Base-by-base conservation (phyloP, 2,113 vertebrate genomes). In the Pimephales promelas region DNA sequence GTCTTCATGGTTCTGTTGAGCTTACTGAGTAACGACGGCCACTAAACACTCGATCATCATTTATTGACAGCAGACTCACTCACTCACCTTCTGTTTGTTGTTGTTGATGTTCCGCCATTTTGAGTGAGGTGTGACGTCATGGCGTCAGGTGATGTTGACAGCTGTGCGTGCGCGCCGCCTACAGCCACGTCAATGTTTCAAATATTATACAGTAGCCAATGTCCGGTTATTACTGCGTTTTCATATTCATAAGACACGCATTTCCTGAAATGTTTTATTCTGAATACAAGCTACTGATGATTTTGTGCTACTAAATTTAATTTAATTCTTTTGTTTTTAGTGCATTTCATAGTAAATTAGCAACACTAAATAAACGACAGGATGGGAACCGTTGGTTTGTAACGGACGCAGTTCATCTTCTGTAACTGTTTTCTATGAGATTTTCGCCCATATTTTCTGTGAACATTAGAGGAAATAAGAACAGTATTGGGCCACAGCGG, bases 101-200 rank as follows among this genome's bases (percentile, higher is more conserved):
- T 68, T 81, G 57, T 64, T 83, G 66, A 68, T 81, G 57, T 36
- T 72, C 83, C 66, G 64, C 83, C 83, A 79, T 84, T 74, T 84
- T 73, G 83, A 40, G 28, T 40, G n/a, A 57, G 20, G 71, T 47
- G 72, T 85, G 54, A 74, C 84, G 62, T 81, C 78, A 85, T 47
- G 45, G 8, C 24, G 79, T 82, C 79, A 78, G 72, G 76, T 78
- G 79, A 59, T 57, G 79, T 59, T 77, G 79, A 85, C 84, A 85
- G 84, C 84, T 77, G 36, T n/a, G 36, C 28, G 6, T 18, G 10
- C 74, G 43, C 57, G 34, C 72, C 72, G 68, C 84, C 84, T 70
- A 49, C 84, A 76, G 79, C 84, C 84, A 85, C 84, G 79, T 85
- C 84, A 82, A 52, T 9, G 26, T 49, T 82, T 70, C 36, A 61